These are phyloP conservation scores for Petrocephalus microphthalmus DNA, from an alignment of 2,113 vertebrate species.

Conservation along the genomic window DNA sequence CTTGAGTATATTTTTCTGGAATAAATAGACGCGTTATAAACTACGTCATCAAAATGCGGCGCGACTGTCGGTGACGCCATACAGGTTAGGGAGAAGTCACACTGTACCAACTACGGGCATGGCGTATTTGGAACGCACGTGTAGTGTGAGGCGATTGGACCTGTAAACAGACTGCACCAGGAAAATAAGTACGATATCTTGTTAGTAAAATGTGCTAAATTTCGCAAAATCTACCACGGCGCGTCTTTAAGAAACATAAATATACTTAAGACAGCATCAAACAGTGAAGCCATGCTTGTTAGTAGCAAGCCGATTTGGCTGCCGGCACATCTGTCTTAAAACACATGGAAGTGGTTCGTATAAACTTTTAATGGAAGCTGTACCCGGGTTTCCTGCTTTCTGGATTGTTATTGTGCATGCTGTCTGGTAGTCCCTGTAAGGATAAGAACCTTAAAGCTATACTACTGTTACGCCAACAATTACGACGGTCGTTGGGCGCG, in stretches of 20 bases:
- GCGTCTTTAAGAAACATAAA: neutral
- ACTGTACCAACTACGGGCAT: neutral
- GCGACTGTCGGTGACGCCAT: neutral
- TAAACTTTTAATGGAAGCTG: neutral
- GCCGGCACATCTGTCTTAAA: neutral
- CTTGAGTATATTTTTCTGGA: neutral
- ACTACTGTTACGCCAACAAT: neutral
- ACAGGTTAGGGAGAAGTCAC: neutral
- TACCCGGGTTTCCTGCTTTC: neutral
- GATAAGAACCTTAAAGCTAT: neutral
- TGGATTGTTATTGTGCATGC: neutral
- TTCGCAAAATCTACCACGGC: neutral
- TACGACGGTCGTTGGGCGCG: neutral
- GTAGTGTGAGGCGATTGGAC: neutral
- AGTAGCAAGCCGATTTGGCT: neutral
- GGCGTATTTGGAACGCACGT: neutral
- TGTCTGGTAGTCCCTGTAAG: neutral
- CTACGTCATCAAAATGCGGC: constrained; percentile 5
- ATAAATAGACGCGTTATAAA: neutral
- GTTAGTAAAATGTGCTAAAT: neutral
- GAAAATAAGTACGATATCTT: neutral
- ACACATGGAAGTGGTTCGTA: neutral
- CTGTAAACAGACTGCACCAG: neutral
- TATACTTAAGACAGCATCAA: neutral
- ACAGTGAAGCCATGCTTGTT: neutral